phyloP scores from a whole-genome alignment of 2,797 vertebrate genomes.

The Hypotaenidia okinawae region DNA sequence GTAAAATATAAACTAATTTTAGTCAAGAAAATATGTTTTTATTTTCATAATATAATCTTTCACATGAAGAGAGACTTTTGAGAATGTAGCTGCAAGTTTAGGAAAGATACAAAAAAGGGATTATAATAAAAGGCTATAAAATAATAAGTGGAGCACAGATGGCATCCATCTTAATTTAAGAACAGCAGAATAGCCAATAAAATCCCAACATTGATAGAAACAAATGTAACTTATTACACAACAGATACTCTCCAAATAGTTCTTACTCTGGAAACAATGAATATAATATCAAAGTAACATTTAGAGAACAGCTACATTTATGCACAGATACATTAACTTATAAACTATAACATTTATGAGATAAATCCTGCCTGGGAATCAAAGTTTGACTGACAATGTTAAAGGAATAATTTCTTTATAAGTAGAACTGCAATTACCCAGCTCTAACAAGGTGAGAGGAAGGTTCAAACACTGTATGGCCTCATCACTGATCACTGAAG shows the following conservation, averaged over 20 bases:
- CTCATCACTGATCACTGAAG: not conserved
- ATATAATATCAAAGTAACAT: not conserved
- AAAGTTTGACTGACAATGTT: not conserved
- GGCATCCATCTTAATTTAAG: not conserved
- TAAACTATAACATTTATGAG: not conserved
- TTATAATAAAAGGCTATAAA: not conserved
- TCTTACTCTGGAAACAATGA: not conserved
- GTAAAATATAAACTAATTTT: not conserved
- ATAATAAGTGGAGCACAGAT: not conserved
- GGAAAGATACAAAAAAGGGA: not conserved
- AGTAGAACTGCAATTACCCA: not conserved
- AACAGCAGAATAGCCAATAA: not conserved
- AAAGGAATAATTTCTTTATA: not conserved
- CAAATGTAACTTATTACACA: not conserved
- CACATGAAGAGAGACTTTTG: not conserved
- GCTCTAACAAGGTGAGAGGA: not conserved
- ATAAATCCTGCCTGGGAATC: not conserved
- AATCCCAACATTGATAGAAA: not conserved
- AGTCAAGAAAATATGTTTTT: not conserved
- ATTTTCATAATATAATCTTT: not conserved
- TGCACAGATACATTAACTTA: not conserved
- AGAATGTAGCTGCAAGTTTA: not conserved
- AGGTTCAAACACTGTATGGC: not conserved
- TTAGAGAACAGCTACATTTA: not conserved
- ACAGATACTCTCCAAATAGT: not conserved